Evolutionary conservation across 1,140 invertebrate species (phyloP), one percentile per base, ranked within the genome.

Genomic region (Luehdorfia chinensis): DNA sequence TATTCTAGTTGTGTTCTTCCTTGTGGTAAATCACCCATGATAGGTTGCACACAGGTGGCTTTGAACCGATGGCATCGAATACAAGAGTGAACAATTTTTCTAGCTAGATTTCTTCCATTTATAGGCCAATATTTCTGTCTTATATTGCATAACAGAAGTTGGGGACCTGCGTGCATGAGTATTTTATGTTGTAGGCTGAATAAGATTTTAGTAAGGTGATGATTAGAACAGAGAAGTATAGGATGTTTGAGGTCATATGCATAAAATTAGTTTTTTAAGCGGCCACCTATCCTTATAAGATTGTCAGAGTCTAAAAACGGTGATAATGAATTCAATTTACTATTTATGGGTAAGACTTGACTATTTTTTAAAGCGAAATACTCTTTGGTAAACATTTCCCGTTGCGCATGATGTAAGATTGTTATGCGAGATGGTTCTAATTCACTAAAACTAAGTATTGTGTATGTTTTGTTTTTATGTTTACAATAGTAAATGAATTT

Each of bases 211-310:
- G 55, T 32, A 44, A 51, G 48, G 6, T 11, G 9, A 18, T 57
- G 55, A 25, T 51, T 53, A 9, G 18, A 41, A 4, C 4, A 67
- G 19, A 37, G 45, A 12, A 58, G 32, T n/a, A 49, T 58, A 1
- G 43, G 55, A 15, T 58, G 50, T 21, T 47, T 58, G 16, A 47
- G 50, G 28, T 58, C 28, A 32, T 18, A 43, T 23, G 39, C 11
- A 16, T 41, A 58, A 11, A 19, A 2, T 2, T 64, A 47, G 34
- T 73, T 58, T 23, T 50, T 19, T 12, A 74, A 37, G 34, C 73
- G 37, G 7, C 71, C 66, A 2, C 66, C 68, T 8, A 76, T 63
- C 6, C 71, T 31, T 14, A 78, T 48, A 12, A 72, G 19, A n/a
- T n/a, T n/a, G n/a, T n/a, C n/a, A n/a, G n/a, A n/a, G n/a, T n/a